Evolutionary conservation across 1,140 invertebrate species (phyloP), one percentile per base, ranked within the genome.

Genomic region (Drosophila tsacasi): DNA sequence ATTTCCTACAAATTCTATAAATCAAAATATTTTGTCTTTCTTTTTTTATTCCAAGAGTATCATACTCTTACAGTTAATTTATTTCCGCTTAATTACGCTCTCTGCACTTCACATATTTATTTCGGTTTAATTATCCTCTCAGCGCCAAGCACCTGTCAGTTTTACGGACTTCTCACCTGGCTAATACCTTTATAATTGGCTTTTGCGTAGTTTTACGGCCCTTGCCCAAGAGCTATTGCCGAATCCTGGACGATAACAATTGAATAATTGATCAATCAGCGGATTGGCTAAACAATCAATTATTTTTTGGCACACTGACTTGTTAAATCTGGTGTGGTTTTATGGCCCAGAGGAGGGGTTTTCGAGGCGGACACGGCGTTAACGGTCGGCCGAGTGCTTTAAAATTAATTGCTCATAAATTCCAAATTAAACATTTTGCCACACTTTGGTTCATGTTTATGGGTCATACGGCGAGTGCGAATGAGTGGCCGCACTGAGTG

Each of bases 341-440:
- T 19, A 42, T 19, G 47, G 39, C 57, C 49, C 42, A 37, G 19
- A n/a, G 60, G 44, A 15, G 13, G 13, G 50, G 21, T 10, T 55
- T 37, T 37, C 32, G 19, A 23, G 30, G 55, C 39, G 55, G 44
- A 17, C 23, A 50, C 25, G 25, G 44, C 32, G 35, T 81, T 62
- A 72, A 52, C 37, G 59, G 61, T 39, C 54, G 40, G 54, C 15
- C 39, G 68, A 87, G 76, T 77, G 78, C 85, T 60, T 91, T 79
- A 91, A 91, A 91, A 91, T 91, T 91, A 91, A 91, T 91, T 91
- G 83, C 81, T 91, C 85, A 91, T 91, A 89, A 87, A 91, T 89
- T 90, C 71, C 69, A 81, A 90, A 91, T 91, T 91, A 91, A 91
- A 81, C 82, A 80, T 90, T 90, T 90, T 85, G 79, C 82, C 81